Base-by-base conservation (phyloP, 2,888 invertebrate species). In the Epinotia ramella region DNA sequence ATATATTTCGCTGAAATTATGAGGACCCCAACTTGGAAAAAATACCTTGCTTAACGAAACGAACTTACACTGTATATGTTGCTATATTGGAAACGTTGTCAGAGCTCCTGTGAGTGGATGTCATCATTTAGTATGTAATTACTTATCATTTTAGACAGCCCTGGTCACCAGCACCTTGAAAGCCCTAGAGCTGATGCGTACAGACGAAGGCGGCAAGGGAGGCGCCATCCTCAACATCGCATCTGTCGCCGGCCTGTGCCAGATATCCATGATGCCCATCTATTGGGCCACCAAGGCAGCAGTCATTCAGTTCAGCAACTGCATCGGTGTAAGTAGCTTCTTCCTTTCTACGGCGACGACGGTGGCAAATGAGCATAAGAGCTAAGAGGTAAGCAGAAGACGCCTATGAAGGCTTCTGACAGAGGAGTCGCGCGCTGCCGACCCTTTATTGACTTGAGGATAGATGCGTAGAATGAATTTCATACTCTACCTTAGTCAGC, bases 161-260 rank as follows among this genome's bases (percentile, higher is more conserved):
- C 46, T 77, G 20, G 59, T 77, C 59, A 69, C 83, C 7, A 90
- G 89, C 72, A 89, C 93, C 0, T 80, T 93, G 7, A 91, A 87
- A 81, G 92, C 93, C 0, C 89, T 86, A 60, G 85, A 90, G 4
- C 73, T 88, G 57, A 94, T 94, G 93, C 87, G 92, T 0, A 87
- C 86, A 77, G 92, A 92, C 66, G 83, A 84, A 13, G 87, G 88
- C 0, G 93, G 93, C 0, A 86, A 77, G 73, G 93, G 93, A 0
- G 94, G 93, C 0, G 89, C 92, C 0, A 88, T 94, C 24, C 84
- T 93, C 33, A 94, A 94, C 73, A 88, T 93, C 57, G 90, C 93
- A 0, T 93, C 93, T 0, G 87, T 91, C 46, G 88, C 89, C 0
- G 92, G 86, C 0, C 77, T 93, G 69, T 80, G 83, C 4, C 88